Conservation (phyloP, 2,113 vertebrate genomes). For the Cebidichthys violaceus region DNA sequence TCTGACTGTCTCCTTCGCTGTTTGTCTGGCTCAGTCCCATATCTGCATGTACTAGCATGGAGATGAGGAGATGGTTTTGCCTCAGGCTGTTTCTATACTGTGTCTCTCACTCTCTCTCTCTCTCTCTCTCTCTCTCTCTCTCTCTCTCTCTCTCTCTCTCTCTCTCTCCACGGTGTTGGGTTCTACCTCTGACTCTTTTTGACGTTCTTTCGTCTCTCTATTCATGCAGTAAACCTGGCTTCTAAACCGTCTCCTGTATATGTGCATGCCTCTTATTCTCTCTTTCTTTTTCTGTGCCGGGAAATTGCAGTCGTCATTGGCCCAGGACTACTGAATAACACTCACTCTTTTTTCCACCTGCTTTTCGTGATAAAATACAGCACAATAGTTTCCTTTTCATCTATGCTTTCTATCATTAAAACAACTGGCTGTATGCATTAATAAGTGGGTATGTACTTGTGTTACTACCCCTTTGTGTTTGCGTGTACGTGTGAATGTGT, state of each 20-base stretch:
- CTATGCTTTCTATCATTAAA: constrained; percentile 21
- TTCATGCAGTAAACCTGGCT: constrained; percentile 33
- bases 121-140: background rate
- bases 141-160: constrained; percentile 11
- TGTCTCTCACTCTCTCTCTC: constrained; percentile 9
- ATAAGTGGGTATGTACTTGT: background rate
- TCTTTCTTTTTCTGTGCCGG: background rate
- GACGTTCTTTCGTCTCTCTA: constrained; percentile 2
- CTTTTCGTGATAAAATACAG: constrained; percentile 24
- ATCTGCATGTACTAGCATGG: constrained; percentile 45
- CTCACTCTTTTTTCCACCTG: background rate
- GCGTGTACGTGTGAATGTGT: constrained; percentile 2
- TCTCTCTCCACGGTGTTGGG: constrained; percentile 21
- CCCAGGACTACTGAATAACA: constrained; percentile 4
- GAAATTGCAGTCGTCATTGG: constrained; percentile 30
- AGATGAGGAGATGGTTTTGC: constrained; percentile 62
- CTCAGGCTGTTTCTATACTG: constrained; percentile 55
- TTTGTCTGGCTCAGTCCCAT: constrained; percentile 52
- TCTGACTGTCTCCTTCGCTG: constrained; percentile 43
- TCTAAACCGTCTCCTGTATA: constrained; percentile 7
- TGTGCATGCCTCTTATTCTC: background rate
- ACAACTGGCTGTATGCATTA: background rate
- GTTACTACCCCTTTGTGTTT: constrained; percentile 29
- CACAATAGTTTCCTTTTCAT: constrained; percentile 15
- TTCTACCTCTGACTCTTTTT: constrained; percentile 17